Evolutionary conservation across 2,797 vertebrate species (phyloP).

Genomic region (Channa striata): DNA sequence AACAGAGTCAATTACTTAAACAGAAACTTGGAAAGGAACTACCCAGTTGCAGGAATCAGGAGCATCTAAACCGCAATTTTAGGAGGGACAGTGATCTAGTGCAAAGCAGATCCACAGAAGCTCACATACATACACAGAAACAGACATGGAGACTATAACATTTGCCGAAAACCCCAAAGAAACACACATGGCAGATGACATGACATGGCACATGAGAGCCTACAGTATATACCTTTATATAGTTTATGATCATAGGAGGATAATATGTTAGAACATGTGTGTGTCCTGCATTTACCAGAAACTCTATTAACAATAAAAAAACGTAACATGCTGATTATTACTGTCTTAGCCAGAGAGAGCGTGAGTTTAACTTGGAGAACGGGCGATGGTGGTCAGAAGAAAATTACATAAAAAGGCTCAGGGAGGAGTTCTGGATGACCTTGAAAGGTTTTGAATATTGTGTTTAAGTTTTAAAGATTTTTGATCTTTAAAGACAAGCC

Average conservation of each 20-base stretch:
- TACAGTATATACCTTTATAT: background rate
- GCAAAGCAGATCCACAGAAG: constrained; percentile 35
- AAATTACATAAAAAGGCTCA: constrained; percentile 65
- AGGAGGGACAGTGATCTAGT: constrained; percentile 55
- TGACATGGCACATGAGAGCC: background rate
- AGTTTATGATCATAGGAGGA: background rate
- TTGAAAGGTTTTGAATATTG: constrained; percentile 52
- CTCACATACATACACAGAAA: constrained; percentile 21
- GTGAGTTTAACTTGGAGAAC: constrained; percentile 52
- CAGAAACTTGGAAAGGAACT: constrained; percentile 69
- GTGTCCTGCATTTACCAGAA: constrained; percentile 71
- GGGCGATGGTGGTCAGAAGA: constrained; percentile 64
- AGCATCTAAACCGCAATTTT: constrained; percentile 67
- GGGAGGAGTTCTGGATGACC: constrained; percentile 59
- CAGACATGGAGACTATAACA: constrained; percentile 31
- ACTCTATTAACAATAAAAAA: constrained; percentile 68
- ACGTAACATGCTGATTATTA: constrained; percentile 72
- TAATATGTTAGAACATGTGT: constrained; percentile 45
- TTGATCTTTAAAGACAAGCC: constrained; percentile 54
- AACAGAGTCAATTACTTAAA: constrained; percentile 69
- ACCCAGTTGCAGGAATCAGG: constrained; percentile 58
- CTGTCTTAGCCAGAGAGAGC: constrained; percentile 45
- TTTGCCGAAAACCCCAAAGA: constrained; percentile 36
- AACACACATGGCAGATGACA: constrained; percentile 36
- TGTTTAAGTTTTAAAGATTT: constrained; percentile 54